Conservation (phyloP, 1,140 invertebrate genomes). For the Drosophila ogumai region DNA sequence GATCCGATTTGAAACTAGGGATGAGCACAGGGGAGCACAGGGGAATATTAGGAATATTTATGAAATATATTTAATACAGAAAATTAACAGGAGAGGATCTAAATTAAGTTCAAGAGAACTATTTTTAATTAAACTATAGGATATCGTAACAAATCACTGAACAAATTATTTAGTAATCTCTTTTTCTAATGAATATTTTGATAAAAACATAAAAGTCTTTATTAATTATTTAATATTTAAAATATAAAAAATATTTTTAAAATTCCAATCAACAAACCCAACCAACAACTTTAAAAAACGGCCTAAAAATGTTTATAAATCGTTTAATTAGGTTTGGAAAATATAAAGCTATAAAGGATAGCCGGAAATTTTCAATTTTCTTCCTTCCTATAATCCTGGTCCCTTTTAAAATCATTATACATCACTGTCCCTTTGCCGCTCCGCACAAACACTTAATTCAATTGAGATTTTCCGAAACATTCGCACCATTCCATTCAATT, state of each 20-base stretch:
- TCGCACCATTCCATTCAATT: constrained; percentile 58
- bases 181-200: no score
- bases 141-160: no score
- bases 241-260: no score
- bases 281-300: background rate
- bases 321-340: background rate
- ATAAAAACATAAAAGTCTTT: no score
- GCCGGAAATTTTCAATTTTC: background rate
- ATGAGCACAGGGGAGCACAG: background rate
- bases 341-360: background rate
- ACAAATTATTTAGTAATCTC: no score
- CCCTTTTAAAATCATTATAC: background rate
- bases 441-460: constrained; percentile 40
- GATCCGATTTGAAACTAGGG: constrained; percentile 4
- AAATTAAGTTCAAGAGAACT: no score
- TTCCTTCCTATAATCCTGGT: background rate
- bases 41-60: background rate
- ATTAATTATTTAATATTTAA: no score
- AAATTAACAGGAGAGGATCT: background rate
- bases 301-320: no score
- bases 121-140: no score
- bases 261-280: background rate
- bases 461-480: constrained; percentile 48
- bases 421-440: background rate
- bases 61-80: no score